These are phyloP conservation scores for Beroe ovata DNA, from an alignment of 37 sponge, comb jelly and placozoan species.

Conservation along the genomic window DNA sequence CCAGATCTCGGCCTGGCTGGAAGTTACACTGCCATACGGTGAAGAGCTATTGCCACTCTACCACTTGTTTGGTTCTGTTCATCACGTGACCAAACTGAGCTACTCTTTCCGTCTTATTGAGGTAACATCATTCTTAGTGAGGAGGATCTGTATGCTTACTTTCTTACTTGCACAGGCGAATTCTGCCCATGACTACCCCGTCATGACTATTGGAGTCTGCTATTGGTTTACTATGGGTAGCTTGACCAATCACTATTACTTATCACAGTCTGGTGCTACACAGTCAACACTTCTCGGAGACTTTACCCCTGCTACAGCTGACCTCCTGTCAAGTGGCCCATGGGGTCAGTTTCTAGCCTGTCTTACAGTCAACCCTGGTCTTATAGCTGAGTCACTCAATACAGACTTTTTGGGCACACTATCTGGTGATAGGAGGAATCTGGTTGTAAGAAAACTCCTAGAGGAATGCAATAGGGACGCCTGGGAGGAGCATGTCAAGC, in stretches of 20 bases:
- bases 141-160: too few relatives aligned
- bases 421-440: neutral
- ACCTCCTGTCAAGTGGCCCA: neutral
- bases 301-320: neutral
- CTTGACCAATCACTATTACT: too few relatives aligned
- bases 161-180: too few relatives aligned
- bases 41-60: neutral
- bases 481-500: slow-evolving; percentile 42
- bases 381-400: slow-evolving; percentile 16
- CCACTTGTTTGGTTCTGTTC: neutral
- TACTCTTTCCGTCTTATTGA: neutral
- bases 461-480: slow-evolving; percentile 4
- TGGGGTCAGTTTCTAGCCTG: neutral
- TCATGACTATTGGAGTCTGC: too few relatives aligned
- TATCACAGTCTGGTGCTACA: slow-evolving; percentile 20
- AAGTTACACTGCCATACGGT: neutral
- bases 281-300: slow-evolving; percentile 4
- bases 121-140: too few relatives aligned
- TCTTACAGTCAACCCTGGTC: neutral
- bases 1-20: neutral
- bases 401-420: slow-evolving; percentile 1
- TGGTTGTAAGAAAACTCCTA: neutral
- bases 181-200: too few relatives aligned
- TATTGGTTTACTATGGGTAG: too few relatives aligned
- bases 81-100: slow-evolving; percentile 10